Evolutionary conservation across 2,113 vertebrate species (phyloP).

Genomic region (Turdus rufiventris): DNA sequence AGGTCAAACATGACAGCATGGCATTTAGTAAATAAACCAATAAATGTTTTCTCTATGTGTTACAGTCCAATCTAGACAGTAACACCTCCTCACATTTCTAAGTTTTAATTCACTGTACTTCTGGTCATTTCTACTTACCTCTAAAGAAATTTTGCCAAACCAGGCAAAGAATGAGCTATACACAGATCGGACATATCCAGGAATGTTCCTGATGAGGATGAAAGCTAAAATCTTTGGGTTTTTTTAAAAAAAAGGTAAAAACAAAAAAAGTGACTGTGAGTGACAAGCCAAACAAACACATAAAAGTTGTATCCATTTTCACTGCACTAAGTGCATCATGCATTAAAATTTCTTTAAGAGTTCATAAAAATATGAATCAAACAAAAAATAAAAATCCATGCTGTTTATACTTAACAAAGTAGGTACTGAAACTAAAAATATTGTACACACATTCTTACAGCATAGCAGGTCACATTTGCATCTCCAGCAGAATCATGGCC

Average conservation of each 20-base stretch:
- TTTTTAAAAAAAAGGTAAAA: neutral
- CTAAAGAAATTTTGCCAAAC: conserved; percentile 97
- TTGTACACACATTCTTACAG: neutral
- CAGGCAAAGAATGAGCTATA: conserved; percentile 98
- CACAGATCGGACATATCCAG: conserved; percentile 88
- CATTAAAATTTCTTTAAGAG: neutral
- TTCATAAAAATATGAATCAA: neutral
- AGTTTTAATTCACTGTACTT: neutral
- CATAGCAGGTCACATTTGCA: neutral
- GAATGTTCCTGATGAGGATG: conserved; percentile 95
- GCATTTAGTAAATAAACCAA: neutral
- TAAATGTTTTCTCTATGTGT: neutral
- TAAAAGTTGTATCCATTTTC: neutral
- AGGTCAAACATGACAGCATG: neutral
- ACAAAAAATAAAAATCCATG: neutral
- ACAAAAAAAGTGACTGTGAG: neutral
- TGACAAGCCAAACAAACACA: neutral
- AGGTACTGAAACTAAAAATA: neutral
- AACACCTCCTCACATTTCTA: neutral
- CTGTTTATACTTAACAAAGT: neutral
- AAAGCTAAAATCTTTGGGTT: conserved; percentile 89
- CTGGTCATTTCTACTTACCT: conserved; percentile 77
- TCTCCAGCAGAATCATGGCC: neutral
- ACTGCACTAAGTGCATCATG: neutral
- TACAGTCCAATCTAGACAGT: neutral